phyloP scores from a whole-genome alignment of 2,888 invertebrate genomes.

The Eupithecia exiguata region DNA sequence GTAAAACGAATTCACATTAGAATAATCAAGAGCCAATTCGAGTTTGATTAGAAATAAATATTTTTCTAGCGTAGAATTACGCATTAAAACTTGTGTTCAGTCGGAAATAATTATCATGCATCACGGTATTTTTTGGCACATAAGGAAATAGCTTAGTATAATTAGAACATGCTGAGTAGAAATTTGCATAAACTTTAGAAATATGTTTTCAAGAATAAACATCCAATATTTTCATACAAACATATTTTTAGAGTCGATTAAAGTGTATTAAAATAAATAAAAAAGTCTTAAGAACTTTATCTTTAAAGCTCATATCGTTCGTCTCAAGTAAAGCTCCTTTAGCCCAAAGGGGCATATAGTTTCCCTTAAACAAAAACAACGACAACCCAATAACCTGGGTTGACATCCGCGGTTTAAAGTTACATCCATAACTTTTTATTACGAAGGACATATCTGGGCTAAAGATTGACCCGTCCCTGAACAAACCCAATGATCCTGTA shows the following conservation, averaged over 20 bases:
- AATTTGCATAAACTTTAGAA: not conserved
- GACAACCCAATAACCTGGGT: slow-evolving; percentile 10
- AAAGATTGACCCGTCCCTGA: slow-evolving; percentile 62
- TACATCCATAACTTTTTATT: slow-evolving; percentile 44
- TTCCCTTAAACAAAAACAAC: not conserved
- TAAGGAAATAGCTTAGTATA: not conserved
- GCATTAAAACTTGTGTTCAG: not conserved
- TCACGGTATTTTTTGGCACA: not conserved
- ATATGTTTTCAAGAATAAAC: not conserved
- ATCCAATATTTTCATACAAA: not conserved
- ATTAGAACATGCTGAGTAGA: not conserved
- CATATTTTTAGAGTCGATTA: too few relatives aligned
- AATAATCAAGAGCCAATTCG: not conserved
- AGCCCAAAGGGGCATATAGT: not conserved
- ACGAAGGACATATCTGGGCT: slow-evolving; percentile 55
- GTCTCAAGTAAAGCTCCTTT: not conserved
- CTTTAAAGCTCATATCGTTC: not conserved
- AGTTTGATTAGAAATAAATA: not conserved
- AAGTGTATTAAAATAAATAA: not conserved
- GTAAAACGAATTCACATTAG: not conserved
- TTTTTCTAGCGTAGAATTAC: not conserved
- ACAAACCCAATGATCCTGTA: slow-evolving; percentile 72
- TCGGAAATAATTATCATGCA: not conserved
- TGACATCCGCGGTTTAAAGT: slow-evolving; percentile 39
- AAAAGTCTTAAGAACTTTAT: not conserved